A percentile compares a stretch with the other conserved stretches of the same genome.
Conservation (phyloP, 2,113 vertebrate genomes). For the Microtus pennsylvanicus region DNA sequence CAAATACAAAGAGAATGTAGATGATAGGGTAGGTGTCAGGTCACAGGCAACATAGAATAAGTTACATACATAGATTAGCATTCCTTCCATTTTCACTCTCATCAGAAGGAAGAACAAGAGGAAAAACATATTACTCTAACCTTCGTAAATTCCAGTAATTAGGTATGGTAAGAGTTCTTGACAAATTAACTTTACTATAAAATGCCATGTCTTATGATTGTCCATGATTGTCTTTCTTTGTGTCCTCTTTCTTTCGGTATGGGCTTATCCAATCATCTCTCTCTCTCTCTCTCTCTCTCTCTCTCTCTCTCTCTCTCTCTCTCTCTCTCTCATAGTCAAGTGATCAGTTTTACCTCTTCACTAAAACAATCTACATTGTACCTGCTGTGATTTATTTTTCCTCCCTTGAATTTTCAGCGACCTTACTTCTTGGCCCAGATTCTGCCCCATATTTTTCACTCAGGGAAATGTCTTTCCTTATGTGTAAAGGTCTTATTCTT, state of each 20-base stretch:
- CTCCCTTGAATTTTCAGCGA: neutral
- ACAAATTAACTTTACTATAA: neutral
- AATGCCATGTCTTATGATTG: neutral
- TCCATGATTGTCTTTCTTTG: neutral
- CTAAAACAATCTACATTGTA: neutral
- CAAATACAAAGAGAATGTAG: neutral
- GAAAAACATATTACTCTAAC: neutral
- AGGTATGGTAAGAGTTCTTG: neutral
- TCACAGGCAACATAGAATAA: neutral
- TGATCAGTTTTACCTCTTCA: neutral
- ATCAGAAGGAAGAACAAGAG: neutral
- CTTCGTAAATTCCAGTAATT: neutral
- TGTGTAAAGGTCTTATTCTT: neutral
- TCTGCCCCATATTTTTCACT: neutral
- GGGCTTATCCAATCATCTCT: neutral
- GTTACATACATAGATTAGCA: neutral
- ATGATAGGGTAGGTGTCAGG: neutral
- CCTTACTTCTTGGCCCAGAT: neutral
- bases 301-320: too few species aligned
- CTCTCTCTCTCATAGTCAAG: too few species aligned
- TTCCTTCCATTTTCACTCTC: neutral
- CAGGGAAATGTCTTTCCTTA: neutral
- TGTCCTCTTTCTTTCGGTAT: neutral
- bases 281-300: too few species aligned
- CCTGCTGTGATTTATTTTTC: neutral